Evolutionary conservation across 2,113 vertebrate species (phyloP).

Genomic region (Mastomys natalensis): DNA sequence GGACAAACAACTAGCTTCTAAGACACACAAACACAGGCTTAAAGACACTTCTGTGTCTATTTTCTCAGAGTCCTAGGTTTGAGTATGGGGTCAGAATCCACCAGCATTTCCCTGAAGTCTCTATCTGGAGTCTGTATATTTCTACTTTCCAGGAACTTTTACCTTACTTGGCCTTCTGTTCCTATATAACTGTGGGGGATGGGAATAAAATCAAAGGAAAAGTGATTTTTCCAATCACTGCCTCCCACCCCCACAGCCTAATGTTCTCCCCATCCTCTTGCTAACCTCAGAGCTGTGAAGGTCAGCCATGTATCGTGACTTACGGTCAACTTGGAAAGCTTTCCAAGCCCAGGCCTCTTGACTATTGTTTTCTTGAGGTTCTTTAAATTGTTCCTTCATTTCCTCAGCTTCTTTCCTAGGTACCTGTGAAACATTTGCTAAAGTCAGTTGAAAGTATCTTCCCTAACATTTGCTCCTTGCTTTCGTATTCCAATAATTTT

Average conservation of each 20-base stretch:
- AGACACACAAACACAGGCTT: not conserved
- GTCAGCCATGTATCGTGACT: not conserved
- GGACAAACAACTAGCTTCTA: not conserved
- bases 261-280: conserved; percentile 43
- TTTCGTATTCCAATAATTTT: conserved; percentile 69
- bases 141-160: conserved; percentile 19
- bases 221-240: conserved; percentile 13
- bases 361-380: conserved; percentile 61
- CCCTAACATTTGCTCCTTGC: conserved; percentile 38
- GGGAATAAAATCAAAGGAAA: conserved; percentile 37
- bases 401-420: not conserved
- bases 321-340: not conserved
- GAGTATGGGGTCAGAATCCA: not conserved
- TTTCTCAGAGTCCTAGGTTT: not conserved
- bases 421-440: conserved; percentile 60
- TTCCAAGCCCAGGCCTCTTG: conserved; percentile 55
- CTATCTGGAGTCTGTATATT: not conserved
- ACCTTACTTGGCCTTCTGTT: conserved; percentile 18
- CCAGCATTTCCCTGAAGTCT: not conserved
- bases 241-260: not conserved
- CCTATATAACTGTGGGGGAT: not conserved
- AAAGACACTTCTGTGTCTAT: not conserved
- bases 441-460: conserved; percentile 59
- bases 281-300: conserved; percentile 29
- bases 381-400: conserved; percentile 48